These are phyloP conservation scores for Tetragnatha montana DNA, from an alignment of 2,888 invertebrate genomes.

Conservation along the genomic window DNA sequence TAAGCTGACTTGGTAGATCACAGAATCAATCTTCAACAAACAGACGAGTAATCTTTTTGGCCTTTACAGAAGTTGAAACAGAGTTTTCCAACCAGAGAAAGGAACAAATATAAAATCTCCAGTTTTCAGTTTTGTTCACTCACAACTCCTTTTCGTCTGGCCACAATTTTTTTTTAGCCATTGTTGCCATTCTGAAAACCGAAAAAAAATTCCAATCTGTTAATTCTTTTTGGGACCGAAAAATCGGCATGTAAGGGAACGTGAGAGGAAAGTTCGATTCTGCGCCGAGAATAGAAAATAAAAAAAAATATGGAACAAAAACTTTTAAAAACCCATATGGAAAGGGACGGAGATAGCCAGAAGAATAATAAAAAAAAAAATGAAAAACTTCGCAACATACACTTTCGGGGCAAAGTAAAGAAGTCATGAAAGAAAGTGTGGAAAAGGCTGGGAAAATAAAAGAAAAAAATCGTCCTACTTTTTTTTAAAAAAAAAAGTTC, in stretches of 20 bases:
- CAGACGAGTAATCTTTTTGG: background rate
- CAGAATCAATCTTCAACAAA: background rate
- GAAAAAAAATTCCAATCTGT: constrained; percentile 22
- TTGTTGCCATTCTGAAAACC: background rate
- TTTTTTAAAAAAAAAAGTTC: constrained; percentile 58
- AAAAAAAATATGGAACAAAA: constrained; percentile 19
- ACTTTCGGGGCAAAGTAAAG: constrained; percentile 35
- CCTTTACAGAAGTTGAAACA: background rate
- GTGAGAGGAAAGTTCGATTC: constrained; percentile 43
- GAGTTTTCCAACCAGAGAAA: background rate
- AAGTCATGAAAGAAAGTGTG: constrained; percentile 35
- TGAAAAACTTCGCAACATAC: constrained; percentile 27
- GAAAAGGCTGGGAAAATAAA: constrained; percentile 3
- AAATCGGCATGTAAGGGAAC: constrained; percentile 15
- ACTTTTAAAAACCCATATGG: constrained; percentile 51
- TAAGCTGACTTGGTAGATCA: background rate
- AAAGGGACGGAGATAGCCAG: constrained; percentile 2
- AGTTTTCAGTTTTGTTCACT: background rate
- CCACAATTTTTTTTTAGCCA: background rate
- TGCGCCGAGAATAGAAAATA: background rate
- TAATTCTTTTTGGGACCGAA: constrained; percentile 26
- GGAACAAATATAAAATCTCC: background rate
- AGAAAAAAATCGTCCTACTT: constrained; percentile 9
- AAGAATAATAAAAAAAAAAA: constrained; percentile 22
- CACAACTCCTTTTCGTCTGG: background rate